These are phyloP conservation scores for Sarcophaga subvicina DNA, from an alignment of 2,888 invertebrate species.

Conservation along the genomic window DNA sequence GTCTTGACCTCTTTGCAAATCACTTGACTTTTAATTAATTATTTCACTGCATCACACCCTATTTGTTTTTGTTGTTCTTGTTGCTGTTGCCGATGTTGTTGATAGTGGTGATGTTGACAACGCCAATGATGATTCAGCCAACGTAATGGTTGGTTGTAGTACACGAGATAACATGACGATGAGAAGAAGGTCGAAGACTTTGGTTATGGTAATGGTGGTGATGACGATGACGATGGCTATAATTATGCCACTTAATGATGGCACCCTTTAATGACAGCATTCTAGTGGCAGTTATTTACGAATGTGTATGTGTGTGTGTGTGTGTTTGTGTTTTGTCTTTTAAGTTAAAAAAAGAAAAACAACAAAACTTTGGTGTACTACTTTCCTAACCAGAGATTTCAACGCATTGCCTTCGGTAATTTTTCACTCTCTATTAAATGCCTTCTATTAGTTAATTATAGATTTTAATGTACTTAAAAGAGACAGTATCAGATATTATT, in stretches of 20 bases:
- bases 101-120: constrained; percentile 49
- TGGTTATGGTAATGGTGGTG: constrained; percentile 7
- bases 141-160: constrained; percentile 27
- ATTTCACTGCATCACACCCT: constrained; percentile 64
- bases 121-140: constrained; percentile 49
- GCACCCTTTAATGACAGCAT: constrained; percentile 44
- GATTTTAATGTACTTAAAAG: constrained; percentile 70
- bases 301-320: constrained; percentile 9
- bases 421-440: constrained; percentile 57
- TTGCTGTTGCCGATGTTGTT: not conserved
- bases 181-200: not conserved
- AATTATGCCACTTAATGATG: constrained; percentile 63
- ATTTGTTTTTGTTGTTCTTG: not conserved
- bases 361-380: constrained; percentile 29
- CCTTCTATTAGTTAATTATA: constrained; percentile 68
- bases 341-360: not conserved
- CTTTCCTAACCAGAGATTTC: constrained; percentile 24
- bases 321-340: not conserved
- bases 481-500: constrained; percentile 67
- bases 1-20: constrained; percentile 68
- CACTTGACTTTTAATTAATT: constrained; percentile 70
- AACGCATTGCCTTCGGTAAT: constrained; percentile 56
- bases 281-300: not conserved
- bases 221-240: constrained; percentile 32
- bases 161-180: not conserved